Evolutionary conservation across 2,888 invertebrate genomes (phyloP).

Genomic region (Chydorus sphaericus): DNA sequence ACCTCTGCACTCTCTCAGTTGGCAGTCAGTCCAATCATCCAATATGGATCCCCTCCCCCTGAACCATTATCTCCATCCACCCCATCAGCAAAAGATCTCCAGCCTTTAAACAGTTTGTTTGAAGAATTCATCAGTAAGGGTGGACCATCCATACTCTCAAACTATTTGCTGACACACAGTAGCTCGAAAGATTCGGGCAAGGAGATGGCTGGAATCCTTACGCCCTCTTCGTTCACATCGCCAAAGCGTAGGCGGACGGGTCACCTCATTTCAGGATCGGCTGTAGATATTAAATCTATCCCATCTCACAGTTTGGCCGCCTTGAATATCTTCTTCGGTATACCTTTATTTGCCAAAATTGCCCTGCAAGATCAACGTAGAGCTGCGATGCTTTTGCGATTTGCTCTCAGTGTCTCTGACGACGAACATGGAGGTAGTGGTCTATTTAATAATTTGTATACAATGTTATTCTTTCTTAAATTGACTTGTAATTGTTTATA

Average conservation of each 20-base stretch:
- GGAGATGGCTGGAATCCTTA: conserved; percentile 10
- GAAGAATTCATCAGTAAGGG: conserved; percentile 78
- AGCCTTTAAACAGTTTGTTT: conserved; percentile 37
- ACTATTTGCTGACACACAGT: conserved; percentile 58
- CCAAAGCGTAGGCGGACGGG: background rate
- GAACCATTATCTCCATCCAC: background rate
- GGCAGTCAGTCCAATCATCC: background rate
- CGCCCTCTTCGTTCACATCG: background rate
- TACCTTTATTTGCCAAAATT: conserved; percentile 83
- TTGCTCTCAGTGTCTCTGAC: conserved; percentile 78
- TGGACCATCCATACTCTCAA: conserved; percentile 73
- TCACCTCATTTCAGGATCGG: background rate
- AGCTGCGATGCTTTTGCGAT: conserved; percentile 68
- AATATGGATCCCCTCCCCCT: background rate
- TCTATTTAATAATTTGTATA: too few species aligned
- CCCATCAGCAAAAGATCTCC: background rate
- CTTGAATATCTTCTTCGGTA: conserved; percentile 70
- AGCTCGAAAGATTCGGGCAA: conserved; percentile 10
- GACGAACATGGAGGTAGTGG: conserved; percentile 73
- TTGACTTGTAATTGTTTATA: conserved; percentile 15
- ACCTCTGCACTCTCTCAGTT: background rate
- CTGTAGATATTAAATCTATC: conserved; percentile 18
- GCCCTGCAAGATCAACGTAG: conserved; percentile 65
- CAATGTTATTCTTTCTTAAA: background rate
- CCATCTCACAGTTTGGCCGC: conserved; percentile 85